These are phyloP conservation scores for Drosophila asahinai DNA, from an alignment of 1,140 invertebrate species.

Conservation along the genomic window DNA sequence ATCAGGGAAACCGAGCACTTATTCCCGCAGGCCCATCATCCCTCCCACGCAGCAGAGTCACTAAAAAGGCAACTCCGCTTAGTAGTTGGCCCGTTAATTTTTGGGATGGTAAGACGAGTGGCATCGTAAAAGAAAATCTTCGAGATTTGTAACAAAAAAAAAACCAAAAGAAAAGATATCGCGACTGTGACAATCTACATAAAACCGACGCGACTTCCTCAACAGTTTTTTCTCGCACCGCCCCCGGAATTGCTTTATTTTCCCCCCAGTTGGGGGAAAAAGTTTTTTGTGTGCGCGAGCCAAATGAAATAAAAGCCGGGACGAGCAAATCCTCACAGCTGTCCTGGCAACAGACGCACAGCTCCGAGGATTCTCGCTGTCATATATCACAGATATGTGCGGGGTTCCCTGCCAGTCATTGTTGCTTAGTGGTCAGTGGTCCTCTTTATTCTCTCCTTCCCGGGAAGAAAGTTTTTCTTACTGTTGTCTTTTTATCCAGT, in stretches of 20 bases:
- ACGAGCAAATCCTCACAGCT: constrained; percentile 40
- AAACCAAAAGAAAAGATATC: neutral
- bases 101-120: neutral
- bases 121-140: constrained; percentile 31
- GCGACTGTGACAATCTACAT: constrained; percentile 50
- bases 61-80: neutral
- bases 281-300: constrained; percentile 7
- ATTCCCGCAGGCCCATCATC: neutral
- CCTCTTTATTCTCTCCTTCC: constrained; percentile 1
- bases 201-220: constrained; percentile 25
- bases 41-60: neutral
- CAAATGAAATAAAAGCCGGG: constrained; percentile 28
- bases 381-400: constrained; percentile 71
- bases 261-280: neutral
- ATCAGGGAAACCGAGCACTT: constrained; percentile 16
- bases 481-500: constrained; percentile 54
- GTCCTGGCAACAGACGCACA: constrained; percentile 64
- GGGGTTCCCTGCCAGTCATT: constrained; percentile 6
- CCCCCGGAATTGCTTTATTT: constrained; percentile 15
- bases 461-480: constrained; percentile 35
- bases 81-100: constrained; percentile 36
- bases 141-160: constrained; percentile 24
- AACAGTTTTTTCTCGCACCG: constrained; percentile 12
- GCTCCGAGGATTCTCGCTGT: constrained; percentile 28
- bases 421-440: constrained; percentile 37